Conservation (phyloP, 1,140 invertebrate genomes). For the Euura lappo region DNA sequence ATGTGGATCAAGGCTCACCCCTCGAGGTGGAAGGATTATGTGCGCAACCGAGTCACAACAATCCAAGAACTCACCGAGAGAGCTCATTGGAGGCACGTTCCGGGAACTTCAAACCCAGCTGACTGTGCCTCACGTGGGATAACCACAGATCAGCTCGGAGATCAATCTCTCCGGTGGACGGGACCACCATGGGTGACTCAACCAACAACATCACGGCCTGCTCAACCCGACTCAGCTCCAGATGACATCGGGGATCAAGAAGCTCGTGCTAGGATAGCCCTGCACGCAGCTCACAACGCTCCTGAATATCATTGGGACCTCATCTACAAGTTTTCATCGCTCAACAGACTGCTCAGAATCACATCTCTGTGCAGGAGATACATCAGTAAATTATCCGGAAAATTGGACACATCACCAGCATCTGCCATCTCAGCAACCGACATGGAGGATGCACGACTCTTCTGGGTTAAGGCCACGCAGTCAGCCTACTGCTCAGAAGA, state of each 20-base stretch:
- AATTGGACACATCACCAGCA: background rate
- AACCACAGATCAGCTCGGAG: constrained; percentile 27
- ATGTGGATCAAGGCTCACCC: constrained; percentile 13
- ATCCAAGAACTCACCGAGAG: constrained; percentile 31
- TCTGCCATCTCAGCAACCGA: background rate
- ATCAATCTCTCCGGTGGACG: constrained; percentile 32
- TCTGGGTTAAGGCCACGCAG: constrained; percentile 14
- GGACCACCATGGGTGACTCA: constrained; percentile 24
- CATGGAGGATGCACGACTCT: background rate
- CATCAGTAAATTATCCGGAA: background rate
- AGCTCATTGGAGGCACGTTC: constrained; percentile 24
- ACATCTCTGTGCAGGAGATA: background rate
- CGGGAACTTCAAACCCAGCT: constrained; percentile 38
- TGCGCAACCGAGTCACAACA: constrained; percentile 36
- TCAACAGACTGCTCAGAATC: background rate
- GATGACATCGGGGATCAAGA: background rate
- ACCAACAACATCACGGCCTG: background rate
- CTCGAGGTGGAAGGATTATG: constrained; percentile 36
- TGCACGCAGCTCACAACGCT: background rate
- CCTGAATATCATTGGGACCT: background rate
- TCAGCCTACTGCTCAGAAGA: background rate
- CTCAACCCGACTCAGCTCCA: background rate
- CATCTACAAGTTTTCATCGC: background rate
- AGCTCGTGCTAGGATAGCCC: background rate
- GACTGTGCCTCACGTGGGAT: constrained; percentile 38